Base-by-base conservation (phyloP, 2,888 invertebrate genomes). In the Brenthis ino region DNA sequence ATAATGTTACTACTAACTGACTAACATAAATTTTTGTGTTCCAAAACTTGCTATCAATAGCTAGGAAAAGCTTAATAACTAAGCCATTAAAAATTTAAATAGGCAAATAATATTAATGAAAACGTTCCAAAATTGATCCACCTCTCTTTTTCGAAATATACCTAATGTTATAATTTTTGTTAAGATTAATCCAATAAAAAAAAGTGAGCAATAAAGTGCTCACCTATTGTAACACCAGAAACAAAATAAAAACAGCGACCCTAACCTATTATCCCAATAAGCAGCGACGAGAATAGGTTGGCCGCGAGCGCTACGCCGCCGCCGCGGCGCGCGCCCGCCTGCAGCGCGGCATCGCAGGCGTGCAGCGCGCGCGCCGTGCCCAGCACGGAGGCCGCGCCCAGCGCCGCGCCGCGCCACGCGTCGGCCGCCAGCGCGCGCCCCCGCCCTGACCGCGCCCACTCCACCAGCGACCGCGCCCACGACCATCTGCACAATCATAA, bases 361-460 rank as follows among this genome's bases (percentile, higher is more conserved):
- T 87, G 87, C 86, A 90, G 84, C 76, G 90, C 89, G 78, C 91
- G 90, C 77, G 91, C 89, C 69, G 91, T 91, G 82, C 89, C 90
- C 76, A 89, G 82, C 85, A 88, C 87, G 76, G 86, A 84, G 71
- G 85, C 85, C 71, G 88, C 85, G 78, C 89, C 86, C 80, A 91
- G 84, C 77, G 88, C 89, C 75, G 79, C 82, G 70, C 83, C 91
- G 79, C 91, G 89, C 87, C 88, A 87, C 81, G 76, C 79, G 85
- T 91, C 91, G 55, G 85, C 86, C 72, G 84, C 84, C 77, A 91
- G 83, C 77, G 91, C 90, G 75, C 89, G 89, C 74, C 88, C 91
- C 71, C 86, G 87, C 43, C 86, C 89, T 67, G 88, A 86, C 73
- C 82, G 73, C 76, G 85, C 88, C 91, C 92, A 91, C 82, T 85